Base-by-base conservation (phyloP, 1,140 invertebrate species). In the Heliothis virescens region DNA sequence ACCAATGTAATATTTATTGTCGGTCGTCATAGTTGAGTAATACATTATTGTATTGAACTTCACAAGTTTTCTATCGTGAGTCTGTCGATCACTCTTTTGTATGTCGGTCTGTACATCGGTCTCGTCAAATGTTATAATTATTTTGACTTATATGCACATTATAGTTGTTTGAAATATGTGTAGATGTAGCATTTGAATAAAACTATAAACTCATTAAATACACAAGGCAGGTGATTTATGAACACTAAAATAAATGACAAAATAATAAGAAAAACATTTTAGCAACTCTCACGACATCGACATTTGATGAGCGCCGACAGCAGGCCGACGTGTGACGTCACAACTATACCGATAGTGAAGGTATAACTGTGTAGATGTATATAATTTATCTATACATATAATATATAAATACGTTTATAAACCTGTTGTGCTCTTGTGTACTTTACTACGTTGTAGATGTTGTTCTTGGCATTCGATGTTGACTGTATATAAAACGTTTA, bases 401-500 rank as follows among this genome's bases (percentile, higher is more conserved):
- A 85, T 86, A 80, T 88, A 87, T 87, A 89, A 84, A 89, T 85
- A 84, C 71, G 82, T 88, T 86, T 87, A 83, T 85, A 86, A 85
- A 86, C 83, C 77, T 88, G 86, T 88, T 90, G 88, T 87, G 84
- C 84, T 83, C 84, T 86, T 80, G 84, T 90, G 84, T 88, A 90
- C 87, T 89, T 84, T 85, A 83, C 72, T 78, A 82, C 47, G 57
- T 82, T 83, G 87, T 92, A 87, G 90, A 83, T 87, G 88, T 91
- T 90, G 86, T 88, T 85, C 83, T 74, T 67, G 78, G 84, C 84
- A 83, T 89, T 91, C 83, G 85, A 90, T 92, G 89, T 92, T 92
- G 87, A 89, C 79, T 93, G 91, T 92, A 92, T 74, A 91, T 91
- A 92, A 88, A 89, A 90, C 86, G 83, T 90, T 91, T 92, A 90